Conservation (phyloP, 2,888 invertebrate species). For the Onchidella celtica region DNA sequence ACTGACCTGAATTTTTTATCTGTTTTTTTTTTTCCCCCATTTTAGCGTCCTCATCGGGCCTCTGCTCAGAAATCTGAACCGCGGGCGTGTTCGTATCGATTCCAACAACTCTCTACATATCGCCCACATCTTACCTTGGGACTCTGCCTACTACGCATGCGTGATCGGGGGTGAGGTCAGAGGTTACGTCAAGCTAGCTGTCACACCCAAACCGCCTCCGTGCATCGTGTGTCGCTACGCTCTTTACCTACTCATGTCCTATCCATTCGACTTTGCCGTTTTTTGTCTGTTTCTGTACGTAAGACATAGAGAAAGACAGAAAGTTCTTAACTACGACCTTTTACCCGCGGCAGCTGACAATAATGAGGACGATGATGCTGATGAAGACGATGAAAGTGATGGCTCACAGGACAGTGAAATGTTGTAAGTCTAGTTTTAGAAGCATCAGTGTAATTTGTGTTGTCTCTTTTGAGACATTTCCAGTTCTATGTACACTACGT, state of each 20-base stretch:
- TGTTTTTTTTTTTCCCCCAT: not conserved
- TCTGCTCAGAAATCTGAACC: conserved; percentile 9
- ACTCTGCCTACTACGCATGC: conserved; percentile 41
- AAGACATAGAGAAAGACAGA: conserved; percentile 37
- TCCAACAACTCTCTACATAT: conserved; percentile 40
- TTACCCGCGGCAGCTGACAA: not conserved
- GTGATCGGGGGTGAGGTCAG: conserved; percentile 15
- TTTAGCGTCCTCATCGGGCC: conserved; percentile 24
- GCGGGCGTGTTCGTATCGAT: conserved; percentile 42
- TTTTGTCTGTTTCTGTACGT: conserved; percentile 35
- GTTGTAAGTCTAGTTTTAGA: no score
- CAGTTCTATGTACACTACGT: no score
- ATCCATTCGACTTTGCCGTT: conserved; percentile 36
- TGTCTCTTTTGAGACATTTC: no score
- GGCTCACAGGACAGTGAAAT: not conserved
- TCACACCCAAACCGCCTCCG: not conserved
- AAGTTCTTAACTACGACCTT: conserved; percentile 45
- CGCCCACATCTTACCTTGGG: conserved; percentile 1
- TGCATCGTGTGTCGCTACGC: conserved; percentile 29
- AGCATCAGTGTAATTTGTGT: no score
- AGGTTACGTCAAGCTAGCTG: conserved; percentile 37
- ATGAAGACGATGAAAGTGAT: not conserved
- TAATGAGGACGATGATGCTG: not conserved
- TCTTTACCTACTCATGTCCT: conserved; percentile 27
- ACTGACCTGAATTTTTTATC: not conserved